Percentiles rank a stretch among this genome's conserved stretches.
phyloP scores from a whole-genome alignment of 2,113 vertebrate species.

The Hyperopisus bebe region DNA sequence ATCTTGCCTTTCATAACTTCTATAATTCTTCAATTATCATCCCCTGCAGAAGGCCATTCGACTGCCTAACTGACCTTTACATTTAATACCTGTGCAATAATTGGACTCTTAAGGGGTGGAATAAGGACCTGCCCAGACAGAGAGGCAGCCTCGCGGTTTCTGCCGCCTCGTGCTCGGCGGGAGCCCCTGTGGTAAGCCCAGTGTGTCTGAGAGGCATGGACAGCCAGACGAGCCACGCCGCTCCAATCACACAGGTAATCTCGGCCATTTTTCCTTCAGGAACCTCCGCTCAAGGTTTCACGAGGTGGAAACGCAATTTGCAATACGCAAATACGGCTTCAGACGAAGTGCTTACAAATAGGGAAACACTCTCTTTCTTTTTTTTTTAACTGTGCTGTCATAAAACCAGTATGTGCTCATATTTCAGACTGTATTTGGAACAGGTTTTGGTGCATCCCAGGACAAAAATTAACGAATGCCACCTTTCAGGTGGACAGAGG shows the following conservation, averaged over 20 bases:
- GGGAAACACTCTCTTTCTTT: not conserved
- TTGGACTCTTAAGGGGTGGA: slow-evolving; percentile 37
- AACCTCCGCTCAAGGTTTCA: not conserved
- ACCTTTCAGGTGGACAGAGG: not conserved
- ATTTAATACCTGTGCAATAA: slow-evolving; percentile 41
- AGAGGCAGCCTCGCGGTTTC: slow-evolving; percentile 13
- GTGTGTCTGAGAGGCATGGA: not conserved
- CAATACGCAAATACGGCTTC: not conserved
- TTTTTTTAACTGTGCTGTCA: not conserved
- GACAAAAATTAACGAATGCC: not conserved
- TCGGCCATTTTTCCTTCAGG: not conserved
- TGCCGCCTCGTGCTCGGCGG: not conserved
- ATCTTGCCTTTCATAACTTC: slow-evolving; percentile 43
- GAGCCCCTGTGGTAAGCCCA: not conserved
- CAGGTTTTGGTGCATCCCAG: not conserved
- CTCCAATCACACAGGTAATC: not conserved
- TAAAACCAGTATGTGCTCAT: not conserved
- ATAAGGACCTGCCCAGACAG: slow-evolving; percentile 23
- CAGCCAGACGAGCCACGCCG: not conserved
- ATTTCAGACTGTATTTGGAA: not conserved
- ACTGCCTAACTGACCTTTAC: slow-evolving; percentile 42
- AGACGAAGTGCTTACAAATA: not conserved
- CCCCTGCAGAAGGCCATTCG: slow-evolving; percentile 43
- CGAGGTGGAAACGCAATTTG: not conserved
- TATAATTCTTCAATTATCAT: slow-evolving; percentile 48